These are phyloP conservation scores for Poecilia wingei DNA, from an alignment of 2,797 vertebrate genomes.

Conservation along the genomic window DNA sequence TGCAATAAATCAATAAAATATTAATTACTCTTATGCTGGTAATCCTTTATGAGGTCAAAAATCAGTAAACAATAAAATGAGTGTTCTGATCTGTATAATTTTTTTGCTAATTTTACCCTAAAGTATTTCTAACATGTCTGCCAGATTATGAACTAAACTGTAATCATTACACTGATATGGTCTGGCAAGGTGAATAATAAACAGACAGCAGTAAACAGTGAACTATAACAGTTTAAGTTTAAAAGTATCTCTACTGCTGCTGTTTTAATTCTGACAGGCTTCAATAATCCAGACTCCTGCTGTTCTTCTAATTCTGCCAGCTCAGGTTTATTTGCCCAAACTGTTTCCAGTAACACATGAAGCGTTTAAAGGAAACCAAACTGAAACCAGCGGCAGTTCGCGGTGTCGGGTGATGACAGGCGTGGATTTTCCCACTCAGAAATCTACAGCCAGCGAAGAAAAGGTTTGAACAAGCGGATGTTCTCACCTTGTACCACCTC, in stretches of 20 bases:
- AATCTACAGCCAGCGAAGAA: neutral
- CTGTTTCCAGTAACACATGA: neutral
- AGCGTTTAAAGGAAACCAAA: neutral
- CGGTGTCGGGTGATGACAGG: neutral
- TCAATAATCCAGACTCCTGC: neutral
- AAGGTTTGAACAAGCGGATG: neutral
- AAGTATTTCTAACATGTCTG: neutral
- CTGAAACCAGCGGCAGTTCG: neutral
- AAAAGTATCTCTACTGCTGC: neutral
- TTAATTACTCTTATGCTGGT: neutral
- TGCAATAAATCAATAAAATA: neutral
- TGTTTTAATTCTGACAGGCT: neutral
- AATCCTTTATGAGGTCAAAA: neutral
- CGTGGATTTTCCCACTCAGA: neutral
- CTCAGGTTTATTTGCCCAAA: neutral
- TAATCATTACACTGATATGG: neutral
- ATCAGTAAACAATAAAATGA: neutral
- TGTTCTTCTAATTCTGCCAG: neutral
- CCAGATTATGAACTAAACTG: neutral
- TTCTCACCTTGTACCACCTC: slow-evolving; percentile 76
- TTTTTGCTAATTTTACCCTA: neutral
- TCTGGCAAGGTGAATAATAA: neutral
- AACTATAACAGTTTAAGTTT: neutral
- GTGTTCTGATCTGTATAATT: too few relatives aligned
- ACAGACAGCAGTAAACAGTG: neutral